phyloP scores from a whole-genome alignment of 2,888 invertebrate genomes.

The Parnassius orleans region DNA sequence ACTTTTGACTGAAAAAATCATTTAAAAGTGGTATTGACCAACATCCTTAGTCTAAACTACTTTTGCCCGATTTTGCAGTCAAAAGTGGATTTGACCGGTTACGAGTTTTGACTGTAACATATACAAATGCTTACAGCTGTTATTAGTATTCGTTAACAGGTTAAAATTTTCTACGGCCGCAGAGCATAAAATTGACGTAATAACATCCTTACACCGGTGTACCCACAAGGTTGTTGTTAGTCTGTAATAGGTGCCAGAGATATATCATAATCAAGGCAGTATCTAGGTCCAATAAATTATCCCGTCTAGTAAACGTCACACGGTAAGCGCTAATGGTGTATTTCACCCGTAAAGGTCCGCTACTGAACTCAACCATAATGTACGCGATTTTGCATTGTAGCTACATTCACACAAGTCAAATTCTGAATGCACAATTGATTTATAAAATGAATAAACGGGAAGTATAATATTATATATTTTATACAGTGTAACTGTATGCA shows the following conservation, averaged over 20 bases:
- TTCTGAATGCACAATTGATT: conserved; percentile 9
- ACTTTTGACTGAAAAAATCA: too few relatives aligned
- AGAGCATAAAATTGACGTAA: conserved; percentile 17
- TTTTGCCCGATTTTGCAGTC: too few relatives aligned
- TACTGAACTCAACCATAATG: conserved; percentile 13
- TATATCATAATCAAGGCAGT: conserved; percentile 23
- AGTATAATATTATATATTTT: background rate
- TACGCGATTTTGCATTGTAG: conserved; percentile 1
- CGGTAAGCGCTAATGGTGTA: conserved; percentile 16
- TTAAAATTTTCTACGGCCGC: conserved; percentile 13
- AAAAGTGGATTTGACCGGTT: too few relatives aligned
- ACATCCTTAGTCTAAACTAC: too few relatives aligned
- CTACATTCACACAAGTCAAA: conserved; percentile 1
- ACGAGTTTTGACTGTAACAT: too few relatives aligned
- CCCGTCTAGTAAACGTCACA: conserved; percentile 17
- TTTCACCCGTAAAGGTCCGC: conserved; percentile 7
- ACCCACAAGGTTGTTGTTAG: conserved; percentile 12
- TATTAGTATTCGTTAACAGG: conserved; percentile 18
- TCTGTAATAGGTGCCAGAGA: conserved; percentile 13
- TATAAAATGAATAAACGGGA: background rate
- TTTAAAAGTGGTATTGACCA: too few relatives aligned
- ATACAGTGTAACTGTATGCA: background rate
- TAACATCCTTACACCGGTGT: conserved; percentile 8
- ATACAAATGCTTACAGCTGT: background rate
- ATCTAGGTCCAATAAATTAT: conserved; percentile 23